Percentiles rank a stretch among this genome's conserved stretches.
Conservation (phyloP, 1,140 invertebrate genomes). For the Trialeurodes vaporariorum region DNA sequence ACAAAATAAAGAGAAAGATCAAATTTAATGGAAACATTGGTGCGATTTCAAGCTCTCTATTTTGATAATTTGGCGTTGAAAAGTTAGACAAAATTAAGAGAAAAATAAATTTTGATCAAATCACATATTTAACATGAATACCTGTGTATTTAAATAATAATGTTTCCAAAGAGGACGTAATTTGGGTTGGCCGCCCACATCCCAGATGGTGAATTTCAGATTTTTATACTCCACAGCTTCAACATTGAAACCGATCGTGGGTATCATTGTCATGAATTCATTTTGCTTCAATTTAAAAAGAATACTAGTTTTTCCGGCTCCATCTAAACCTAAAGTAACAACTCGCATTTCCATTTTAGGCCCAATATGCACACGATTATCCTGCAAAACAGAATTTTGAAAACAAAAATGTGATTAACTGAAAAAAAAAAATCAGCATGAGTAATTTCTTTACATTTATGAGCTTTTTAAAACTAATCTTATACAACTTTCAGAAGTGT, state of each 20-base stretch:
- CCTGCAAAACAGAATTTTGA: conserved; percentile 31
- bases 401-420: too few relatives aligned
- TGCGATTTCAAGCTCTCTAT: background rate
- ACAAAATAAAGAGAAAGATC: background rate
- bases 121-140: too few relatives aligned
- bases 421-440: too few relatives aligned
- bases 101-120: too few relatives aligned
- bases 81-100: too few relatives aligned
- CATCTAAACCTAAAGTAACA: conserved; percentile 43
- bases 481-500: too few relatives aligned
- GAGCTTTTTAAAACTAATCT: too few relatives aligned
- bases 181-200: conserved; percentile 47
- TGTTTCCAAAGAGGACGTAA: conserved; percentile 45
- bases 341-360: conserved; percentile 52
- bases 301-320: conserved; percentile 49
- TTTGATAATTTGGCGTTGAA: too few relatives aligned
- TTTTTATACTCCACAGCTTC: conserved; percentile 47
- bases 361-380: conserved; percentile 50
- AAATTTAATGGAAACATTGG: background rate
- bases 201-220: conserved; percentile 46
- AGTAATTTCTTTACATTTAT: too few relatives aligned
- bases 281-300: conserved; percentile 48
- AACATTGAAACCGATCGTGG: conserved; percentile 48
- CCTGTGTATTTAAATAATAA: conserved; percentile 45
- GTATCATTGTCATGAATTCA: conserved; percentile 41